phyloP scores from a whole-genome alignment of 2,113 vertebrate species.

The Etheostoma spectabile region DNA sequence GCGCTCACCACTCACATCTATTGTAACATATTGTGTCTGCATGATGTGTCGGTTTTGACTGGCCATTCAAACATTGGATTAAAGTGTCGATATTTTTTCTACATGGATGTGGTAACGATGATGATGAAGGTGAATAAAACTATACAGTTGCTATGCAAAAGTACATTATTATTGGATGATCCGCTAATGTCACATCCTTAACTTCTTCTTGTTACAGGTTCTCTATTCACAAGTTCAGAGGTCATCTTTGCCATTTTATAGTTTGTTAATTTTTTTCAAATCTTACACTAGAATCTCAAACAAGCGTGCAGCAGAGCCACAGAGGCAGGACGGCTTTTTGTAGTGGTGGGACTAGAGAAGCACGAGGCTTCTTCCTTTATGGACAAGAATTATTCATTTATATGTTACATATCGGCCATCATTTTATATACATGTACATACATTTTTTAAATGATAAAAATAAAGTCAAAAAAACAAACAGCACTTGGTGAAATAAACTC shows the following conservation, averaged over 20 bases:
- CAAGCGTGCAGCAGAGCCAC: not conserved
- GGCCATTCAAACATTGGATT: constrained; percentile 11
- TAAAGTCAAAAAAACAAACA: no score
- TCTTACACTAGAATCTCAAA: not conserved
- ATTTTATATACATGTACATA: no score
- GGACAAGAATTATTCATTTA: no score
- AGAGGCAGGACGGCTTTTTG: not conserved
- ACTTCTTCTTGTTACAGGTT: not conserved
- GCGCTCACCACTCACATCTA: constrained; percentile 14
- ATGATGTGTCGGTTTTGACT: constrained; percentile 51
- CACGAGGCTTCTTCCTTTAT: no score
- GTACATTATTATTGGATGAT: not conserved
- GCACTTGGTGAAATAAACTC: no score
- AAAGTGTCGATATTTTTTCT: constrained; percentile 51
- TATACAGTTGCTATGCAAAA: constrained; percentile 49
- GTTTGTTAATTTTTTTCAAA: not conserved
- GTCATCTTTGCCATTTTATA: not conserved
- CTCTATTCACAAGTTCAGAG: not conserved
- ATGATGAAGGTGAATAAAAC: constrained; percentile 59
- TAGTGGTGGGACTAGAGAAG: no score
- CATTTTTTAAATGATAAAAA: no score
- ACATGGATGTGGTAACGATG: constrained; percentile 6
- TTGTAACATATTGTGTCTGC: constrained; percentile 40
- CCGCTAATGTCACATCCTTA: not conserved
- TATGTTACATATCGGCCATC: no score